These are phyloP conservation scores for Conus betulinus DNA, from an alignment of 1,140 invertebrate species.

Conservation along the genomic window DNA sequence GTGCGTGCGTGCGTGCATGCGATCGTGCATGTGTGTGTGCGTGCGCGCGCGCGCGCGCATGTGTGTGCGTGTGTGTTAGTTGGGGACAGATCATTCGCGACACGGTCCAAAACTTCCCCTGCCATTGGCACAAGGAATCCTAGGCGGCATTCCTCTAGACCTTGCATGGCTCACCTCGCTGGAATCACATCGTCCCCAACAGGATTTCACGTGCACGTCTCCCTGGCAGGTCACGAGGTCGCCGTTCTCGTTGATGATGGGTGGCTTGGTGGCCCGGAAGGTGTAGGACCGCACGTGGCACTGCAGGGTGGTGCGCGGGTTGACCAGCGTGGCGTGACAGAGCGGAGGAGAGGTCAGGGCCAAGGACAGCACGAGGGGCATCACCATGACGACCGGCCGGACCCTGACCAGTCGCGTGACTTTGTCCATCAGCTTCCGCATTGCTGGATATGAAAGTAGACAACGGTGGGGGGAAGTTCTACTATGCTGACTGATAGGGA, in stretches of 20 bases:
- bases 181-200: slow-evolving; percentile 89
- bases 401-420: slow-evolving; percentile 3
- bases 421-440: not conserved
- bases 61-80: no score
- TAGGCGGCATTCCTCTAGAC: no score
- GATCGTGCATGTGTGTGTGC: no score
- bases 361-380: not conserved
- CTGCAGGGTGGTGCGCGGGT: slow-evolving; percentile 44
- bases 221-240: slow-evolving; percentile 84
- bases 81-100: no score
- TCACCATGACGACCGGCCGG: not conserved
- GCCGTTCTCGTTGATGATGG: slow-evolving; percentile 73
- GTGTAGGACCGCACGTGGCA: slow-evolving; percentile 74
- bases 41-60: no score
- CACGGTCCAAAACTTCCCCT: no score
- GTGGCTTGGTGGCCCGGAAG: slow-evolving; percentile 48
- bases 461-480: not conserved
- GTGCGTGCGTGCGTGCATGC: no score
- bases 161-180: slow-evolving; percentile 80
- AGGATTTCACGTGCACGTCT: slow-evolving; percentile 82
- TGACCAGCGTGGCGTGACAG: slow-evolving; percentile 29
- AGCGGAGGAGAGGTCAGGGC: not conserved
- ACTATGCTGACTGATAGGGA: not conserved
- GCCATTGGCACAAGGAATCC: no score
- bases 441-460: not conserved